Evolutionary conservation across 2,888 invertebrate species (phyloP).

Genomic region (Frankliniella intonsa): DNA sequence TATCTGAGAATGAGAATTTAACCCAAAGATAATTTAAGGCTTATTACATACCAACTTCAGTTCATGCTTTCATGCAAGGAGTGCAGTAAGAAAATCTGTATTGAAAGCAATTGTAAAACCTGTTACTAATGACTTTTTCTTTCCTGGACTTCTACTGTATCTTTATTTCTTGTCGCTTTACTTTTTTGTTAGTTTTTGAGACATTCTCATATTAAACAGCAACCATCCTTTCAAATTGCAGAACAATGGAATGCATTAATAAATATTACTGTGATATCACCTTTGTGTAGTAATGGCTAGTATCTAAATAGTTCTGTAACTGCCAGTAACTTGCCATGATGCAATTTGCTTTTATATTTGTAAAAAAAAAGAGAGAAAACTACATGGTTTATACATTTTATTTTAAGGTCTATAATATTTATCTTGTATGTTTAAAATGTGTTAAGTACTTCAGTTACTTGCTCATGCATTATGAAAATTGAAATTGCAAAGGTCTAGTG

Average conservation of each 20-base stretch:
- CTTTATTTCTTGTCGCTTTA: no score
- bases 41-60: neutral
- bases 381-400: neutral
- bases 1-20: neutral
- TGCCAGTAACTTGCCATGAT: neutral
- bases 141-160: neutral
- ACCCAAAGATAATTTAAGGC: conserved; percentile 3
- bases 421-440: neutral
- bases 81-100: no score
- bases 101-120: no score
- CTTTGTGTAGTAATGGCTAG: neutral
- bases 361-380: neutral
- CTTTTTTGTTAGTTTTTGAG: no score
- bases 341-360: neutral
- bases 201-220: no score
- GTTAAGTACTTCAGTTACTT: neutral
- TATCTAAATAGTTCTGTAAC: no score
- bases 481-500: no score
- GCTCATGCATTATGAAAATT: no score
- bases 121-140: neutral
- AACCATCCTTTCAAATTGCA: no score
- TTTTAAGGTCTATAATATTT: neutral
- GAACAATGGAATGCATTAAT: neutral
- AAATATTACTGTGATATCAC: neutral
- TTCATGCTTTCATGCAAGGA: neutral